Evolutionary conservation across 1,140 invertebrate species (phyloP).

Genomic region (Saccostrea echinata): DNA sequence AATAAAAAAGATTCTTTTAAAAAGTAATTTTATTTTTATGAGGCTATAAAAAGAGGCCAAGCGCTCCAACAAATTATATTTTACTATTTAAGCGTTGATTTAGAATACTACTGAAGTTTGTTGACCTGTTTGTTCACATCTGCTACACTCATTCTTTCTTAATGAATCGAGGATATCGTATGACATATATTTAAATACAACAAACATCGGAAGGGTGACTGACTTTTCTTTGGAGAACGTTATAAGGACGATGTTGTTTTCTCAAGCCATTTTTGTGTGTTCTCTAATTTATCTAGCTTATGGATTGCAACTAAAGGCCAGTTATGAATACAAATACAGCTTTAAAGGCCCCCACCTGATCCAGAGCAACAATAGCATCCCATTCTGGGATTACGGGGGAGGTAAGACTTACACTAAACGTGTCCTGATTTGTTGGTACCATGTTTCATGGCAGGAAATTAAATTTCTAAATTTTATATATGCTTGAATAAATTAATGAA

Average conservation of each 20-base stretch:
- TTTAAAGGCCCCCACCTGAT: constrained; percentile 99
- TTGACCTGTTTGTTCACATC: too few relatives aligned
- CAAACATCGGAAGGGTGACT: too few relatives aligned
- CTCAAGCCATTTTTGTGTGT: constrained; percentile 28
- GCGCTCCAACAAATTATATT: too few relatives aligned
- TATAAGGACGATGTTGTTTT: constrained; percentile 36
- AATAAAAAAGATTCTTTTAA: too few relatives aligned
- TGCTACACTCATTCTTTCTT: too few relatives aligned
- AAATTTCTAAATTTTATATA: neutral
- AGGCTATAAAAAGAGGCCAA: too few relatives aligned
- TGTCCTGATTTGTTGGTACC: constrained; percentile 48
- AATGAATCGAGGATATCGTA: too few relatives aligned
- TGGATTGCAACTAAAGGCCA: constrained; percentile 70
- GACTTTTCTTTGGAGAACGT: neutral
- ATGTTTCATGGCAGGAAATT: too few relatives aligned
- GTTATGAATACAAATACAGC: constrained; percentile 99
- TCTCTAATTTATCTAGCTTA: constrained; percentile 44
- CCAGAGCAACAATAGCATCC: constrained; percentile 98
- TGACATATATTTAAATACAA: too few relatives aligned
- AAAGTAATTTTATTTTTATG: too few relatives aligned
- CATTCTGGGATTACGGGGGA: constrained; percentile 99
- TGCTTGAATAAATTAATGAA: neutral
- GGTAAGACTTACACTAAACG: constrained; percentile 87
- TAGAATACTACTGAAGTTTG: too few relatives aligned
- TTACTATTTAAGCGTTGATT: too few relatives aligned